Evolutionary conservation across 2,888 invertebrate genomes (phyloP).

Genomic region (Tinea trinotella): DNA sequence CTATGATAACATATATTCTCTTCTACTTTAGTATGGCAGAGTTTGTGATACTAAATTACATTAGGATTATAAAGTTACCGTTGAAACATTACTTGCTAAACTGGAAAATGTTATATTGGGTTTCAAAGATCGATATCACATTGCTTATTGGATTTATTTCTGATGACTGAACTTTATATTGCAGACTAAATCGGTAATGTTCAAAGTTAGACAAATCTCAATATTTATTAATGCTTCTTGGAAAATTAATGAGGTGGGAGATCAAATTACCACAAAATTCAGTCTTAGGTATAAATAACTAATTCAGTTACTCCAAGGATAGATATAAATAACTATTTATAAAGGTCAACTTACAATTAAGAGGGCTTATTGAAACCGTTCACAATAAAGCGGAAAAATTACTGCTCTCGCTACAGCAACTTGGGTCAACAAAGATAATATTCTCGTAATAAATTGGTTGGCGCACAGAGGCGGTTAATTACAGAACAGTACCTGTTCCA

Average conservation of each 20-base stretch:
- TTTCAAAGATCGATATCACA: no score
- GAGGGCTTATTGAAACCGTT: not conserved
- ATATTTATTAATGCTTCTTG: not conserved
- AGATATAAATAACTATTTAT: slow-evolving; percentile 7
- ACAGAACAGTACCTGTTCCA: slow-evolving; percentile 27
- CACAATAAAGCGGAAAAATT: slow-evolving; percentile 8
- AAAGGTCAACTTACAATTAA: slow-evolving; percentile 15
- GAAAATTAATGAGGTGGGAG: slow-evolving; percentile 6
- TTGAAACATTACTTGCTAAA: no score
- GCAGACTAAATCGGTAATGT: no score
- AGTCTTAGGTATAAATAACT: not conserved
- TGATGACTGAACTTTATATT: no score
- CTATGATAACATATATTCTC: not conserved
- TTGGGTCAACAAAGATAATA: slow-evolving; percentile 63
- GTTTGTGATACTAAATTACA: not conserved
- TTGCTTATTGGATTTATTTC: no score
- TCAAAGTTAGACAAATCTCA: no score
- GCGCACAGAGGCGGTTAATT: slow-evolving; percentile 43
- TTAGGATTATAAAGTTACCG: no score
- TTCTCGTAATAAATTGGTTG: slow-evolving; percentile 50
- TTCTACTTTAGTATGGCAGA: not conserved
- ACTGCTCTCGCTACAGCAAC: slow-evolving; percentile 25
- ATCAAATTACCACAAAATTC: not conserved
- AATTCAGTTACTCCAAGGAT: not conserved
- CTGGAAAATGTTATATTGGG: no score